Base-by-base conservation (phyloP, 2,113 vertebrate species). In the Galeopterus variegatus region DNA sequence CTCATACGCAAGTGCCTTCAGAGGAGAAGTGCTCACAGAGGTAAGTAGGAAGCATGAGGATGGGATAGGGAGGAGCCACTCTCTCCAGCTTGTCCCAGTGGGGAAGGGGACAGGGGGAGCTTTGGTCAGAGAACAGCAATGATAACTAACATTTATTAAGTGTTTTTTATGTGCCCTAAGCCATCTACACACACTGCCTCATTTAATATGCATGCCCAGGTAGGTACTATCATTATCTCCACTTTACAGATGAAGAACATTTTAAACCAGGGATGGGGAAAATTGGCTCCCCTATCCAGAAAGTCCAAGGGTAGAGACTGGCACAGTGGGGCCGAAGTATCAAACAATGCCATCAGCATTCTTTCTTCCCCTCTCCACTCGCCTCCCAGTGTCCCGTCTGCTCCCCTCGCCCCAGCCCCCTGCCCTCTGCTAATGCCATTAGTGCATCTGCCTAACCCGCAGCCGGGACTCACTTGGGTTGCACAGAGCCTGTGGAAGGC, bases 381-480 rank as follows among this genome's bases (percentile, higher is more conserved):
- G 41, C 41, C 41, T 41, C 41, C 23, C 72, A 19, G 58, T 0
- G 7, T 50, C 48, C 50, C 19, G 10, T 1, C 31, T 4, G 3
- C 15, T 36, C 6, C 84, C 28, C 31, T 2, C 5, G 23, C 75
- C 79, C 28, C 5, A 0, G 23, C 26, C 33, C 23, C 80, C 84
- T 77, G 48, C 41, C 76, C 90, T 85, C 23, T 31, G 48, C 79
- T 75, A 94, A 76, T 80, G 58, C 83, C 79, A 50, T 72, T 64
- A 62, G 69, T 19, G 88, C 6, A 0, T 48, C 81, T 82, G 50
- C 54, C 88, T 72, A 82, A 72, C 76, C 95, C 31, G 1, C 65
- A 93, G 89, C 87, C 83, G 75, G 87, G 93, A 88, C 76, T 75
- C 81, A 90, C 94, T 90, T 8, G 26, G 92, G 76, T 73, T 65